phyloP scores from a whole-genome alignment of 2,888 invertebrate species.

The Mellilla xanthometata region DNA sequence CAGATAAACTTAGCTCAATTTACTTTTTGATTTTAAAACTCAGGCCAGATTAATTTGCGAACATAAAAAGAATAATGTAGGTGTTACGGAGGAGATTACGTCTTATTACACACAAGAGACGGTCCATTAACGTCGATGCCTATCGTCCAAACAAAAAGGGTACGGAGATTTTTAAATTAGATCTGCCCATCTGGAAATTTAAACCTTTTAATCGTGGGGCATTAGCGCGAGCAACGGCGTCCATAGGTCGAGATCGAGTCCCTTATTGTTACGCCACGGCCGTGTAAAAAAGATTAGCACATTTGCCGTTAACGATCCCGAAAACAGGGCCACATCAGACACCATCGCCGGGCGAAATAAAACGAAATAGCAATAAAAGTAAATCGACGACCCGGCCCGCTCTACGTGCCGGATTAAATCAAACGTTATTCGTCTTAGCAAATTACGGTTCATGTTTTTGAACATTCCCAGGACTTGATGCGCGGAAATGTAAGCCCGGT shows the following conservation, averaged over 20 bases:
- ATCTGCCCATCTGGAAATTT: slow-evolving; percentile 49
- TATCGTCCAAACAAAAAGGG: slow-evolving; percentile 32
- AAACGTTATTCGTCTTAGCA: slow-evolving; percentile 80
- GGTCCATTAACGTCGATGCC: slow-evolving; percentile 36
- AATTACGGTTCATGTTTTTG: slow-evolving; percentile 76
- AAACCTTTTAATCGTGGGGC: slow-evolving; percentile 60
- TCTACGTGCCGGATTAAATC: slow-evolving; percentile 78
- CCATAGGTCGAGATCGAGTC: slow-evolving; percentile 53
- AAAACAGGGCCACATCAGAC: slow-evolving; percentile 75
- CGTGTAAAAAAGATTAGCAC: slow-evolving; percentile 78
- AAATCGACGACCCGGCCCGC: slow-evolving; percentile 67
- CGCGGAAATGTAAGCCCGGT: slow-evolving; percentile 58
- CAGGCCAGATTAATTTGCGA: slow-evolving; percentile 28
- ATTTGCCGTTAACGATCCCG: slow-evolving; percentile 77
- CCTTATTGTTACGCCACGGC: slow-evolving; percentile 61
- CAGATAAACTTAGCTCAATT: slow-evolving; percentile 33
- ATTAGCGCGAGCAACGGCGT: slow-evolving; percentile 61
- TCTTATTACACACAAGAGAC: slow-evolving; percentile 30
- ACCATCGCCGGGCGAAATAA: slow-evolving; percentile 64
- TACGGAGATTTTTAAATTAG: slow-evolving; percentile 41
- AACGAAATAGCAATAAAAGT: slow-evolving; percentile 79
- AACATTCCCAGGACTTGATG: slow-evolving; percentile 61
- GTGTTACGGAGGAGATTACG: slow-evolving; percentile 25
- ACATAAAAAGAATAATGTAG: slow-evolving; percentile 22
- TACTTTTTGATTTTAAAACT: slow-evolving; percentile 32